These are phyloP conservation scores for Hydrochoerus hydrochaeris DNA, from an alignment of 2,113 vertebrate species.

Conservation along the genomic window DNA sequence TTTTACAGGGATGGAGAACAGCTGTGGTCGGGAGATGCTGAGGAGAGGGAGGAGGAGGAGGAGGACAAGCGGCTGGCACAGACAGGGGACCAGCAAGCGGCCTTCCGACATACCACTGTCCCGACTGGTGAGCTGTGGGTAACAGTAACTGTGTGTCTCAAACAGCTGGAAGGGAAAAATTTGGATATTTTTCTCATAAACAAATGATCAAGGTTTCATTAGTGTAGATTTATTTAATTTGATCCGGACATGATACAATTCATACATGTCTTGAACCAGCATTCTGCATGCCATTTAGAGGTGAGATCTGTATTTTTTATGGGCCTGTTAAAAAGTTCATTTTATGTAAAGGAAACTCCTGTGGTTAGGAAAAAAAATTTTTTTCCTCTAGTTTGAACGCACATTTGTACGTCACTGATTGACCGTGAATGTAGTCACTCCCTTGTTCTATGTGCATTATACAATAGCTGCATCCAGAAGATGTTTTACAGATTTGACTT, in stretches of 20 bases:
- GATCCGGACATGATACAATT: neutral
- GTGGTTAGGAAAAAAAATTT: neutral
- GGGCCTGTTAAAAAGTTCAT: neutral
- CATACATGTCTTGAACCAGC: neutral
- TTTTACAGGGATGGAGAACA: neutral
- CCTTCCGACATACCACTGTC: neutral
- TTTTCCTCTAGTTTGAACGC: neutral
- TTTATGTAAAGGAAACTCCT: neutral
- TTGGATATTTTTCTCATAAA: neutral
- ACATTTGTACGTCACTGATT: neutral
- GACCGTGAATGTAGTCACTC: neutral
- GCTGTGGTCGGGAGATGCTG: fast-evolving
- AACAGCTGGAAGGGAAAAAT: neutral
- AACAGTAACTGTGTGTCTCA: no score
- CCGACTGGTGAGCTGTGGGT: neutral
- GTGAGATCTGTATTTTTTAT: neutral
- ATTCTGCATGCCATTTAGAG: neutral
- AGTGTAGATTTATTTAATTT: neutral
- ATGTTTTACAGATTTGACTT: no score
- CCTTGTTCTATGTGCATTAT: neutral
- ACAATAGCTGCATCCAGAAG: neutral
- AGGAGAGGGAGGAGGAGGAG: fast-evolving
- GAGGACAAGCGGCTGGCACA: fast-evolving
- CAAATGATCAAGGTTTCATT: neutral
- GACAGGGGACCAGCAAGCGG: no score